Percentiles rank a stretch among this genome's conserved stretches.
Conservation (phyloP, 1,140 invertebrate species). For the Acyrthosiphon pisum region DNA sequence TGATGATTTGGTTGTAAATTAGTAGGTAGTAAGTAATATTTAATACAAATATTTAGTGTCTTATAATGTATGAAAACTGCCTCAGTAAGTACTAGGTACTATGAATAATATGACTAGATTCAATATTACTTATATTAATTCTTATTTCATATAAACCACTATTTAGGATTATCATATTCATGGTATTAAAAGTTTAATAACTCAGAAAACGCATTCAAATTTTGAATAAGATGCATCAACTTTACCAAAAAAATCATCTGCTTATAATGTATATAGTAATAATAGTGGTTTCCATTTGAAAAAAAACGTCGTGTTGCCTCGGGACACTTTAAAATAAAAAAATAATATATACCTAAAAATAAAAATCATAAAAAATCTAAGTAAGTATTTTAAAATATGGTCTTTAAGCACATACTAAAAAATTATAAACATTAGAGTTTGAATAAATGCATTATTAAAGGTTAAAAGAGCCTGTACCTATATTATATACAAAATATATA, state of each 20-base stretch:
- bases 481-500: background rate
- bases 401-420: background rate
- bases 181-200: background rate
- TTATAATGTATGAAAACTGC: background rate
- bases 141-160: background rate
- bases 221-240: background rate
- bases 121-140: background rate
- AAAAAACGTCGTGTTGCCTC: background rate
- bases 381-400: background rate
- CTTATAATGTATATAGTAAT: background rate
- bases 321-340: background rate
- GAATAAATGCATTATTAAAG: background rate
- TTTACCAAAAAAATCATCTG: background rate
- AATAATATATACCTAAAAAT: background rate
- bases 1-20: background rate
- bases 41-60: background rate
- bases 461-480: background rate
- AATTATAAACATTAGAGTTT: background rate
- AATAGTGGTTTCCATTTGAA: background rate
- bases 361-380: background rate
- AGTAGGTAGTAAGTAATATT: background rate
- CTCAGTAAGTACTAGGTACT: no score
- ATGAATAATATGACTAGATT: background rate
- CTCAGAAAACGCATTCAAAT: background rate
- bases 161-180: background rate